Evolutionary conservation across 2,113 vertebrate species (phyloP).

Genomic region (Artemisiospiza belli): DNA sequence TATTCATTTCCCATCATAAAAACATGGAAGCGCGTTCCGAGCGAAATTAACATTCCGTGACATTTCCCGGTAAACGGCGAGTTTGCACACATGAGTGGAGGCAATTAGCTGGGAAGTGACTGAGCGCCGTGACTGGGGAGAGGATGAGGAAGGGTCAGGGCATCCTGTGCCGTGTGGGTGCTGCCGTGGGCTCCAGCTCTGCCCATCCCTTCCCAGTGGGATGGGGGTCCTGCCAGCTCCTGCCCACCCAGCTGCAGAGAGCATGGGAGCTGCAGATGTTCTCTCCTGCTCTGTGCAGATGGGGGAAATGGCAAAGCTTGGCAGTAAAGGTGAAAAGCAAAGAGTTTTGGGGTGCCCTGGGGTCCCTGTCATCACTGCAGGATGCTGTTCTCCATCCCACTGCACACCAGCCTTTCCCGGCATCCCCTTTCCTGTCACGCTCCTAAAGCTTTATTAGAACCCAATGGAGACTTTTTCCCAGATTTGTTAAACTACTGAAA

Average conservation of each 20-base stretch:
- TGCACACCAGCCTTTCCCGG: accelerated
- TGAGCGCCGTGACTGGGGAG: slow-evolving; percentile 56
- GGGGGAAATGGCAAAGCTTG: background rate
- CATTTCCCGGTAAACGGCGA: slow-evolving; percentile 69
- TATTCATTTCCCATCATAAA: slow-evolving; percentile 62
- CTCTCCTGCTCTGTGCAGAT: background rate
- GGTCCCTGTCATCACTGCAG: background rate
- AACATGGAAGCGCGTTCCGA: slow-evolving; percentile 46
- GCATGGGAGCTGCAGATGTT: background rate
- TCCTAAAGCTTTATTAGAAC: background rate
- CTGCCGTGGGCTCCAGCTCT: accelerated
- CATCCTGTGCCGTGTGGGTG: accelerated
- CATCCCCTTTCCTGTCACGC: background rate
- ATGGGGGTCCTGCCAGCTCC: background rate
- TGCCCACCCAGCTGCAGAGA: background rate
- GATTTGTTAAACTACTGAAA: slow-evolving; percentile 30
- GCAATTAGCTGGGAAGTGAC: slow-evolving; percentile 72
- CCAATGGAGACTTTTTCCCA: background rate
- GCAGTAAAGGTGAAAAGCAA: background rate
- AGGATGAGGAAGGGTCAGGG: slow-evolving; percentile 45
- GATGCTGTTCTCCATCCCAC: background rate
- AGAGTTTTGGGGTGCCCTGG: background rate
- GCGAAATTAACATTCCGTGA: slow-evolving; percentile 78
- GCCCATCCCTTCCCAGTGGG: accelerated
- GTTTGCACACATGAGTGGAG: slow-evolving; percentile 76